Conservation (phyloP, 1,140 invertebrate genomes). For the Andrena cerasifolii region DNA sequence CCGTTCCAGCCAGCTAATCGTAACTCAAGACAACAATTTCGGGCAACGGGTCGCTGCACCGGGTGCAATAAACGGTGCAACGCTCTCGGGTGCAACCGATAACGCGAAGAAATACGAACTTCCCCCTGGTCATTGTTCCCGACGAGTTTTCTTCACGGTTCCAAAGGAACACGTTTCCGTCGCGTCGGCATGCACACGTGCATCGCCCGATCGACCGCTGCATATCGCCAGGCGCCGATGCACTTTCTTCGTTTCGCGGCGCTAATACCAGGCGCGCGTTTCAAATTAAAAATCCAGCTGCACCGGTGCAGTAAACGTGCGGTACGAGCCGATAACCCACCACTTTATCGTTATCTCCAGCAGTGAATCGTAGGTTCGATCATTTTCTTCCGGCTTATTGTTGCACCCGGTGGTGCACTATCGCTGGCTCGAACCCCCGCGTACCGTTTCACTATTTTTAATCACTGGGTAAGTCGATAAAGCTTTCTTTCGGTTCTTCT, state of each 20-base stretch:
- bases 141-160: background rate
- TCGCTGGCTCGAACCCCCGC: background rate
- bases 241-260: background rate
- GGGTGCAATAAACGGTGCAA: constrained; percentile 34
- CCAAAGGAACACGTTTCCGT: background rate
- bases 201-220: constrained; percentile 11
- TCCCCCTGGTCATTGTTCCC: constrained; percentile 16
- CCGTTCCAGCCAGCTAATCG: background rate
- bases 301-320: constrained; percentile 49
- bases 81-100: constrained; percentile 11
- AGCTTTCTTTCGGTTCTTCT: background rate
- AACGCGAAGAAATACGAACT: constrained; percentile 40
- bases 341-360: background rate
- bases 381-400: constrained; percentile 11
- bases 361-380: background rate
- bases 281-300: constrained; percentile 45
- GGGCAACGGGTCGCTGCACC: constrained; percentile 5
- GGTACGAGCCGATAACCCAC: constrained; percentile 19
- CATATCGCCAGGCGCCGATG: constrained; percentile 26
- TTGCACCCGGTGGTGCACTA: background rate
- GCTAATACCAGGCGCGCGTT: constrained; percentile 43
- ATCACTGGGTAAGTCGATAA: too few species aligned
- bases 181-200: constrained; percentile 28
- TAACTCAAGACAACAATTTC: constrained; percentile 18
- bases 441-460: background rate